Base-by-base conservation (phyloP, 2,113 vertebrate species). In the Etheostoma cragini region DNA sequence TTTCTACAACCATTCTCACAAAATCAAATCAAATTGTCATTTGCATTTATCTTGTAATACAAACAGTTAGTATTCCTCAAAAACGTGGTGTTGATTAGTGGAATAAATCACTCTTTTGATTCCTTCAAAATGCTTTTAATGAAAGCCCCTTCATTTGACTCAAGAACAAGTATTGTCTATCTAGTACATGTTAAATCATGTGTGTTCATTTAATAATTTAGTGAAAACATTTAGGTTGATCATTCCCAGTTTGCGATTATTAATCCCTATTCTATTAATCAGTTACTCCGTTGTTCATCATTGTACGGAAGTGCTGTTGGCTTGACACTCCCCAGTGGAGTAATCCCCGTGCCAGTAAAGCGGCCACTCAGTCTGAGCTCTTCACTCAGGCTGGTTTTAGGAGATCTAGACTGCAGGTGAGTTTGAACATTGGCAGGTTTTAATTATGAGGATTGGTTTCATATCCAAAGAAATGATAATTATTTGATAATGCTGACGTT, bases 351-450 rank as follows among this genome's bases (percentile, higher is more conserved):
- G 0, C 8, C 0, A 45, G 77, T 78, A 6, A 0, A 3, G 13
- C 33, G 72, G 0, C 87, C 33, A 5, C 92, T 90, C 46, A 92
- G 1, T 21, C 13, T 60, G 8, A 88, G 84, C 68, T 87, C 85
- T n/a, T 10, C 42, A 0, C 26, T 26, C 26, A 26, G 26, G 26
- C 26, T 26, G 26, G 26, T 26, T 26, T 26, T 26, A 26, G 26
- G 26, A 26, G 26, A 26, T 26, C 26, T 26, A 26, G 26, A 26
- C 26, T 26, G 26, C 26, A 26, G 26, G 26, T 26, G 26, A 26
- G 26, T 26, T 26, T 26, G 26, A 26, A 26, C 26, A 26, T 26
- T 3, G 26, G 26, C 26, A 26, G 26, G 26, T 3, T 26, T 26
- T 26, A 26, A 26, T 26, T 26, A 26, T 26, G 26, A 3, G 3